Evolutionary conservation across 2,113 vertebrate species (phyloP).

Genomic region (Noctilio leporinus): DNA sequence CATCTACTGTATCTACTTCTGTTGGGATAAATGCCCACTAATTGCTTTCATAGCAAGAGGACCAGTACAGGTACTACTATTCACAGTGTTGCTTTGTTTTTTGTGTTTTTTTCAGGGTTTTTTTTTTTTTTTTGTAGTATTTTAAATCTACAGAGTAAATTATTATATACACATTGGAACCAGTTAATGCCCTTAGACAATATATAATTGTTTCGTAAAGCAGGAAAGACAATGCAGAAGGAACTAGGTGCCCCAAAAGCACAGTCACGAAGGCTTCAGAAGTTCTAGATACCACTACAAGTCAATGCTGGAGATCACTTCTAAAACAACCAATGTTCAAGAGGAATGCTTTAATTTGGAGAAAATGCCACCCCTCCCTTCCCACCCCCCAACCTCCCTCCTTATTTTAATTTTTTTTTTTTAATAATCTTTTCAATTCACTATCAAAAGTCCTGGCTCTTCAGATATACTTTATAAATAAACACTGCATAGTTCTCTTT

Average conservation of each 20-base stretch:
- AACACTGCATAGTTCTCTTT: slow-evolving; percentile 97
- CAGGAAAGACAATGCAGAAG: slow-evolving; percentile 81
- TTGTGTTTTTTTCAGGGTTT: slow-evolving; percentile 27
- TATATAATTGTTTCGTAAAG: slow-evolving; percentile 81
- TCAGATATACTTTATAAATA: slow-evolving; percentile 84
- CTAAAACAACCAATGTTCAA: slow-evolving; percentile 80
- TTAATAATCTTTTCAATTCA: slow-evolving; percentile 78
- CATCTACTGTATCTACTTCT: slow-evolving; percentile 81
- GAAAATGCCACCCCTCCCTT: slow-evolving; percentile 76
- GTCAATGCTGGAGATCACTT: slow-evolving; percentile 77
- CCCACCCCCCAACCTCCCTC: slow-evolving; percentile 1
- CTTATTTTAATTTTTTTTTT: not conserved
- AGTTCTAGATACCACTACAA: slow-evolving; percentile 75
- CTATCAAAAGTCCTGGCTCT: slow-evolving; percentile 85
- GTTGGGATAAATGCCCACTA: slow-evolving; percentile 83
- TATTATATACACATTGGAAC: slow-evolving; percentile 82
- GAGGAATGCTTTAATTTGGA: slow-evolving; percentile 81
- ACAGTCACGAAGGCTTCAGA: slow-evolving; percentile 78
- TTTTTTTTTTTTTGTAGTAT: slow-evolving; percentile 54
- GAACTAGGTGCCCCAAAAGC: slow-evolving; percentile 78
- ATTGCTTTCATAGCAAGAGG: slow-evolving; percentile 81
- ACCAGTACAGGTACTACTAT: slow-evolving; percentile 79
- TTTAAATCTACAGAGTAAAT: slow-evolving; percentile 82
- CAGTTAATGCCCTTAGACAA: slow-evolving; percentile 86
- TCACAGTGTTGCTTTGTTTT: slow-evolving; percentile 84